Percentiles rank a stretch among this genome's conserved stretches.
Evolutionary conservation across 2,888 invertebrate genomes (phyloP).

Genomic region (Lepidocyrtinus sp.): DNA sequence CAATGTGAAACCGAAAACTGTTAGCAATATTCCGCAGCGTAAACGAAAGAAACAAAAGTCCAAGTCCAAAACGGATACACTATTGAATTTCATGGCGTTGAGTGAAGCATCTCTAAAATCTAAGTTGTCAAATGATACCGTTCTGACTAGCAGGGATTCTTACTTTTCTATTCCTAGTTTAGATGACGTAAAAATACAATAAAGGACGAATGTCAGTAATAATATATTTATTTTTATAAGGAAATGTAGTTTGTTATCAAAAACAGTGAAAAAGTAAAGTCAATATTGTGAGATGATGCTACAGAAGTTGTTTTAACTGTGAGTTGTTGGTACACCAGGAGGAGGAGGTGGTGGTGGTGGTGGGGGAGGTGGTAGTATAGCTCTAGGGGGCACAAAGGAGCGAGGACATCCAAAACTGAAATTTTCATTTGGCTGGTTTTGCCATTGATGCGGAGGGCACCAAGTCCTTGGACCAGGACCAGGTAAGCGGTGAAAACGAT

Average conservation of each 20-base stretch:
- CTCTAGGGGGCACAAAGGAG: background rate
- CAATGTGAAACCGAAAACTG: conserved; percentile 28
- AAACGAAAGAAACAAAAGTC: conserved; percentile 4
- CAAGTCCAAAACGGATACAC: conserved; percentile 11
- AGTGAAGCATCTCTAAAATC: conserved; percentile 29
- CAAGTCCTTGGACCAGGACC: background rate
- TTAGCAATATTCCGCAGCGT: conserved; percentile 28
- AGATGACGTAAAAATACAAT: background rate
- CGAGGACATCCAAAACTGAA: conserved; percentile 19
- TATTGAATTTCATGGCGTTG: background rate
- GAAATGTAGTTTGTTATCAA: too few species aligned
- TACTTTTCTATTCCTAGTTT: conserved; percentile 36
- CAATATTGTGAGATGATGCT: too few species aligned
- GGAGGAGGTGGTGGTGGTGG: conserved; percentile 43
- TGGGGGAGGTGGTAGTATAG: conserved; percentile 21
- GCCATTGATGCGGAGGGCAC: conserved; percentile 36
- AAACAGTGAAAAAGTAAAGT: too few species aligned
- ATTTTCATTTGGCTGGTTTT: background rate
- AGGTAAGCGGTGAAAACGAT: background rate
- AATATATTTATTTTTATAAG: background rate
- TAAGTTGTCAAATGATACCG: conserved; percentile 28
- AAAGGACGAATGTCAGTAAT: background rate
- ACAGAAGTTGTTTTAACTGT: too few species aligned
- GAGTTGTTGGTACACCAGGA: too few species aligned
- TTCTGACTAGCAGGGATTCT: conserved; percentile 14